Evolutionary conservation across 2,797 vertebrate species (phyloP).

Genomic region (Sebastes melanostomus): DNA sequence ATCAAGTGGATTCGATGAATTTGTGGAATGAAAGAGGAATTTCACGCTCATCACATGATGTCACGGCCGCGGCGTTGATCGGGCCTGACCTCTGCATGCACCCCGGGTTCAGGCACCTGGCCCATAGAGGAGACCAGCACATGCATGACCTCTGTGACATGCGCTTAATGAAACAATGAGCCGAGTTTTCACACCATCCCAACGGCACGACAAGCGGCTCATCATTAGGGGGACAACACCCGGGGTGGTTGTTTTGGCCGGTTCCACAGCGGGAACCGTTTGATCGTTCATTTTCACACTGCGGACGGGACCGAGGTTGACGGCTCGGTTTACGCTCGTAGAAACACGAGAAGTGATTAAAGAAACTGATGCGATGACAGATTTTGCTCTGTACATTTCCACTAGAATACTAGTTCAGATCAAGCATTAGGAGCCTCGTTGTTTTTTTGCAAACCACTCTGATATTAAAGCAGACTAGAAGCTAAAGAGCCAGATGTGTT

Average conservation of each 20-base stretch:
- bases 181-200: conserved; percentile 36
- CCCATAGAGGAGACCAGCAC: conserved; percentile 44
- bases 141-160: conserved; percentile 56
- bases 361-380: conserved; percentile 20
- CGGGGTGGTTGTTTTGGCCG: conserved; percentile 17
- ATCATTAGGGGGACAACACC: conserved; percentile 47
- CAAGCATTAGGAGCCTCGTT: not conserved
- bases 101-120: conserved; percentile 69
- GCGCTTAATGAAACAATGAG: conserved; percentile 62
- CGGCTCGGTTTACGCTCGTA: not conserved
- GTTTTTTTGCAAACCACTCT: not conserved
- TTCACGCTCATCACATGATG: conserved; percentile 66
- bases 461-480: not conserved
- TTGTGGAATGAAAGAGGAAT: conserved; percentile 44
- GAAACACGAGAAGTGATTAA: not conserved
- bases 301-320: not conserved
- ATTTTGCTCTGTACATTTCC: not conserved
- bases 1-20: not conserved
- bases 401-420: not conserved
- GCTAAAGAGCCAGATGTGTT: not conserved
- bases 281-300: conserved; percentile 18
- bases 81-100: conserved; percentile 55
- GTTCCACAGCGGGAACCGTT: conserved; percentile 21
- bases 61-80: conserved; percentile 54
- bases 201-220: conserved; percentile 37